These are phyloP conservation scores for Neosilurus hyrtlii DNA, from an alignment of 2,797 vertebrate species.

Conservation along the genomic window DNA sequence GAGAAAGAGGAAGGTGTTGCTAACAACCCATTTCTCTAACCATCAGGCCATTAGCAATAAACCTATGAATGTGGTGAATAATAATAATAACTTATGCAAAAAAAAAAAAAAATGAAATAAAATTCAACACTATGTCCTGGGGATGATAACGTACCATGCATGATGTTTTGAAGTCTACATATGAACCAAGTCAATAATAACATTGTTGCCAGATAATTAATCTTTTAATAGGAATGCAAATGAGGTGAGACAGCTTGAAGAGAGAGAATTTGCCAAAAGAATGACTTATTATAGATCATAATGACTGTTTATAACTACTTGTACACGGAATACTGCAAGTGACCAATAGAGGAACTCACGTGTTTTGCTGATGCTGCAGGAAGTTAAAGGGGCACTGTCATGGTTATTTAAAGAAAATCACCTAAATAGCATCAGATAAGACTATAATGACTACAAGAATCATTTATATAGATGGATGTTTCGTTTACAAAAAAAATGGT, in stretches of 20 bases:
- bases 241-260: not conserved
- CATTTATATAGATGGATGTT: too few species aligned
- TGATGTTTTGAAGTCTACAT: not conserved
- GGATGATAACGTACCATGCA: not conserved
- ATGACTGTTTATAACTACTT: not conserved
- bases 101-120: not conserved
- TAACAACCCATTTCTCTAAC: too few species aligned
- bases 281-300: not conserved
- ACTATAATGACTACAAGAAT: too few species aligned
- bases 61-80: not conserved
- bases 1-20: too few species aligned
- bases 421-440: too few species aligned
- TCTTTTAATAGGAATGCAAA: too few species aligned
- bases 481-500: too few species aligned
- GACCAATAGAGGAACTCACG: not conserved
- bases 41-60: too few species aligned
- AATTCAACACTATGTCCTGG: not conserved
- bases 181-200: not conserved
- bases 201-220: not conserved
- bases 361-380: not conserved
- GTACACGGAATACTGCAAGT: not conserved
- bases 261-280: not conserved
- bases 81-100: conserved; percentile 1
- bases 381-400: not conserved
- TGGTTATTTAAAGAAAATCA: too few species aligned